Conservation (phyloP, 1,140 invertebrate species). For the Mercenaria mercenaria region DNA sequence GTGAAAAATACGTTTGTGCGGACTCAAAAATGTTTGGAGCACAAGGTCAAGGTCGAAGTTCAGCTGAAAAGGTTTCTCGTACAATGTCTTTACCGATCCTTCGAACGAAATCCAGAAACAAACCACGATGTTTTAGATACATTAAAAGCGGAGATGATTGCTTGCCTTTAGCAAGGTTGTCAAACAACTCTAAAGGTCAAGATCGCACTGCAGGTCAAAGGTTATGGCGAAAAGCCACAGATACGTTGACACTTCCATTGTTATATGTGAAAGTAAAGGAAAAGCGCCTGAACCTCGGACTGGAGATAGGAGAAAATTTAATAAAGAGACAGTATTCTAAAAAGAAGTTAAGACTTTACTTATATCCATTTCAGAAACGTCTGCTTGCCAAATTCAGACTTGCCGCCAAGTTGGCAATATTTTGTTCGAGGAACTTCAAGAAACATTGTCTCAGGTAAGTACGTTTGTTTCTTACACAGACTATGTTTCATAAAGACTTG, state of each 20-base stretch:
- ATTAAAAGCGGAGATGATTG: background rate
- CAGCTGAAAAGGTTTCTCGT: background rate
- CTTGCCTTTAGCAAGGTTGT: background rate
- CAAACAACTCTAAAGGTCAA: background rate
- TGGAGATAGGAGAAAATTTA: background rate
- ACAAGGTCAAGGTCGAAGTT: background rate
- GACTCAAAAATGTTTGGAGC: background rate
- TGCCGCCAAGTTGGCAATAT: conserved; percentile 57
- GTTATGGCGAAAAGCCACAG: conserved; percentile 3
- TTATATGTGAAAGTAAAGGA: conserved; percentile 5
- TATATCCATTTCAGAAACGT: conserved; percentile 54
- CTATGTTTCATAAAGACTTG: no score
- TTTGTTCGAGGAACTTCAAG: conserved; percentile 59
- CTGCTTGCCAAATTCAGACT: conserved; percentile 61
- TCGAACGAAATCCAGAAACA: background rate
- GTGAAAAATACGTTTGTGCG: background rate
- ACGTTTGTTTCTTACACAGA: background rate
- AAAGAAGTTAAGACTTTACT: background rate
- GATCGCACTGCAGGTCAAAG: background rate
- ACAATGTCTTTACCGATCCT: background rate
- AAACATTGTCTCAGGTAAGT: conserved; percentile 67
- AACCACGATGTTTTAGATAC: background rate
- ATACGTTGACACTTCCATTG: background rate
- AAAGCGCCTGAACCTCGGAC: background rate
- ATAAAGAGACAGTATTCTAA: background rate